These are phyloP conservation scores for Apamea monoglypha DNA, from an alignment of 2,888 invertebrate genomes.

Conservation along the genomic window DNA sequence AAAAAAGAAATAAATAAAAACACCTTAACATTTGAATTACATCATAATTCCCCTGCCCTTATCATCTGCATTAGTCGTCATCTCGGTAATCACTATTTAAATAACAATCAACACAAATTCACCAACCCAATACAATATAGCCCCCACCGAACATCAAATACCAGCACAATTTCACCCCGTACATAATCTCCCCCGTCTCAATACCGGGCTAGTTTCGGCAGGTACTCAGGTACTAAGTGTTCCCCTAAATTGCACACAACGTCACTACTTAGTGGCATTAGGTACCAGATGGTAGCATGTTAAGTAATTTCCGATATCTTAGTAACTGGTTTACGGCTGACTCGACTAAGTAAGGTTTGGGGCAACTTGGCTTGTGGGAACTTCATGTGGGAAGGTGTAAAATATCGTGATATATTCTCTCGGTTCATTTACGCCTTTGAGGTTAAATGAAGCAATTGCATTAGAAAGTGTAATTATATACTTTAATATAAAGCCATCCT, in stretches of 20 bases:
- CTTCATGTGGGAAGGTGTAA: background rate
- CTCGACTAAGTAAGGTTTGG: conserved; percentile 39
- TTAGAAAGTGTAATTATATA: background rate
- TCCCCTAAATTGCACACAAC: conserved; percentile 58
- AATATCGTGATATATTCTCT: background rate
- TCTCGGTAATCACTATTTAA: too few relatives aligned
- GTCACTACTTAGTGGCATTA: conserved; percentile 50
- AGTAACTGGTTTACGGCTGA: conserved; percentile 41
- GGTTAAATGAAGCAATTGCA: too few relatives aligned
- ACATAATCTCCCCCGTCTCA: background rate
- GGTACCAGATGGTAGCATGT: conserved; percentile 53
- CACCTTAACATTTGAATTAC: too few relatives aligned
- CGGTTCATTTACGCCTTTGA: background rate
- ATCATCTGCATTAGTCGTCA: too few relatives aligned
- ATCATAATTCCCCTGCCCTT: too few relatives aligned
- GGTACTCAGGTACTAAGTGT: conserved; percentile 52
- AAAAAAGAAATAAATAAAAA: too few relatives aligned
- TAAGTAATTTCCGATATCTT: conserved; percentile 67
- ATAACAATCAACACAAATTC: background rate
- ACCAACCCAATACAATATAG: background rate
- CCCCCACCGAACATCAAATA: background rate
- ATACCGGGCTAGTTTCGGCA: conserved; percentile 37
- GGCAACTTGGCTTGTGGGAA: background rate
- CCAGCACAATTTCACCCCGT: background rate
- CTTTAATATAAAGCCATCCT: too few relatives aligned